Evolutionary conservation across 1,140 invertebrate species (phyloP).

Genomic region (Bicyclus anynana): DNA sequence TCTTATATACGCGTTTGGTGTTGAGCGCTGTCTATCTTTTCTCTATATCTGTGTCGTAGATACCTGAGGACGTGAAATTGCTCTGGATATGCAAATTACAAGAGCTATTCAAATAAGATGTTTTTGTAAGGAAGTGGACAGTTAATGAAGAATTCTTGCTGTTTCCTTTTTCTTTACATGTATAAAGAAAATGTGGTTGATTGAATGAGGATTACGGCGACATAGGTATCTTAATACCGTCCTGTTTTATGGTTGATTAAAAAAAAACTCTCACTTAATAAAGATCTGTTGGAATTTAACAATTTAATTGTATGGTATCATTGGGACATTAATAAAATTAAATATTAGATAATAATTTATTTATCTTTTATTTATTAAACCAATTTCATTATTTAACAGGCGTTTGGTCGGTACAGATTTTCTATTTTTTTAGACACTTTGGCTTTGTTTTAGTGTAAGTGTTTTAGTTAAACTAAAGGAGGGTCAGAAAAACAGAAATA

Average conservation of each 20-base stretch:
- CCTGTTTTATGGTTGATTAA: background rate
- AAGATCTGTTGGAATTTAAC: background rate
- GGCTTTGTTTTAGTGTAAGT: too few relatives aligned
- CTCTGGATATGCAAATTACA: conserved; percentile 3
- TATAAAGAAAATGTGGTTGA: background rate
- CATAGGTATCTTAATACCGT: background rate
- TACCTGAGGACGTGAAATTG: background rate
- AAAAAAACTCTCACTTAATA: background rate
- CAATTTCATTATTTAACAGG: too few relatives aligned
- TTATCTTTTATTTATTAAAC: too few relatives aligned
- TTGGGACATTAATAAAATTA: too few relatives aligned
- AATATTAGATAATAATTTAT: too few relatives aligned
- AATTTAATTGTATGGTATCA: background rate
- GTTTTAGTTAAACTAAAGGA: too few relatives aligned
- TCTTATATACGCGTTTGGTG: background rate
- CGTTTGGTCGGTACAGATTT: too few relatives aligned
- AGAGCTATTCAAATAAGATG: background rate
- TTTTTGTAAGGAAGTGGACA: conserved; percentile 2
- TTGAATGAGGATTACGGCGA: background rate
- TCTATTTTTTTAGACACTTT: too few relatives aligned
- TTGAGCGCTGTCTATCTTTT: background rate
- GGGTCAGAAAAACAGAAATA: too few relatives aligned
- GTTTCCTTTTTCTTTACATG: conserved; percentile 1
- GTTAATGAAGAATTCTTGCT: conserved; percentile 2
- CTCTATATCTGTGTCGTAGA: background rate